Conservation (phyloP, 1,140 invertebrate species). For the Plectrocnemia conspersa region DNA sequence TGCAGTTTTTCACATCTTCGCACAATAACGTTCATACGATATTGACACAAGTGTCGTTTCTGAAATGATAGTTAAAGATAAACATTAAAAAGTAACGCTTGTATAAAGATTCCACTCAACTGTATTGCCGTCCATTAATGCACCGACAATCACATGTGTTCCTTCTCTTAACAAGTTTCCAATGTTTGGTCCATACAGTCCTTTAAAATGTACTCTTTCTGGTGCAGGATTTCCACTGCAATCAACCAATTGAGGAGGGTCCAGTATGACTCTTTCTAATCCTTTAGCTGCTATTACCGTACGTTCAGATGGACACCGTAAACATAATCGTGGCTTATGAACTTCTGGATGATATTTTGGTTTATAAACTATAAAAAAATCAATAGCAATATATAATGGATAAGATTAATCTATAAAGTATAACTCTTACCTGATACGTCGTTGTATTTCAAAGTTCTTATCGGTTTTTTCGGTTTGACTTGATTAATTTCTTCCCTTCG, state of each 20-base stretch:
- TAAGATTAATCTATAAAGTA: too few relatives aligned
- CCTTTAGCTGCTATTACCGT: constrained; percentile 23
- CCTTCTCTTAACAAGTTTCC: constrained; percentile 25
- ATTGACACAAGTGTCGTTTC: constrained; percentile 28
- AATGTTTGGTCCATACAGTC: constrained; percentile 25
- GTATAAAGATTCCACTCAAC: constrained; percentile 6
- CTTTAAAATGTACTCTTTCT: constrained; percentile 2
- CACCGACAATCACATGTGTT: constrained; percentile 25
- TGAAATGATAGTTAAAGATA: constrained; percentile 7
- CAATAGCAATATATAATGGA: too few relatives aligned
- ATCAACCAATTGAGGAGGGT: constrained; percentile 11
- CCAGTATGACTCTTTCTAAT: constrained; percentile 18
- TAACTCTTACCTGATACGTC: too few relatives aligned
- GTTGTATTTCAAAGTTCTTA: not conserved
- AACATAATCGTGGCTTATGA: constrained; percentile 5
- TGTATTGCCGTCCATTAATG: constrained; percentile 19
- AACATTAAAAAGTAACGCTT: constrained; percentile 1
- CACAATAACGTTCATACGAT: constrained; percentile 29
- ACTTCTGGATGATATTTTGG: not conserved
- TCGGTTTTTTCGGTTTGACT: not conserved
- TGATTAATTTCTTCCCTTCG: too few relatives aligned
- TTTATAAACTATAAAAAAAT: too few relatives aligned
- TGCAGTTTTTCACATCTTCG: constrained; percentile 17
- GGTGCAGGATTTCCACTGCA: constrained; percentile 13
- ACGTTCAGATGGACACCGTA: constrained; percentile 28